phyloP scores from a whole-genome alignment of 2,888 invertebrate species.

The Philopedon plagiatum region DNA sequence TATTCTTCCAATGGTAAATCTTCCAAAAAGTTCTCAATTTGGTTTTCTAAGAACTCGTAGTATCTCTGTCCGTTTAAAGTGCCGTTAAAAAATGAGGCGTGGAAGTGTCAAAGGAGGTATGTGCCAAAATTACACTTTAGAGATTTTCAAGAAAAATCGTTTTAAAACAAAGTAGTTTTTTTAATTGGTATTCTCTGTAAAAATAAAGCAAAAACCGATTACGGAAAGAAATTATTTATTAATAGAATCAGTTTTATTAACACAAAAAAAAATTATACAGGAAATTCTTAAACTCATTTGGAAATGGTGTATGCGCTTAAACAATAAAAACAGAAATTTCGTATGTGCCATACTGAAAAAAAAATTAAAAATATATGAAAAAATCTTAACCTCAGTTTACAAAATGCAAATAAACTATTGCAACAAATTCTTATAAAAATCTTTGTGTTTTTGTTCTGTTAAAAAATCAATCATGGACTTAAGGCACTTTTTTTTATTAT shows the following conservation, averaged over 20 bases:
- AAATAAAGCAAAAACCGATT: too few species aligned
- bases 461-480: conserved; percentile 7
- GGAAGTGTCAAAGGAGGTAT: too few species aligned
- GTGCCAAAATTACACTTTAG: too few species aligned
- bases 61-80: too few species aligned
- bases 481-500: conserved; percentile 1
- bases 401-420: not conserved
- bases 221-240: too few species aligned
- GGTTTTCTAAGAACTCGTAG: too few species aligned
- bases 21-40: too few species aligned
- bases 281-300: not conserved
- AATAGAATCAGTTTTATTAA: not conserved
- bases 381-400: not conserved
- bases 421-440: not conserved
- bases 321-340: not conserved
- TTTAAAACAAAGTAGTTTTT: too few species aligned
- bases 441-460: not conserved
- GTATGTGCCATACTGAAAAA: not conserved
- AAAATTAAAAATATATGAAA: not conserved
- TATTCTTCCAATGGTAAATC: too few species aligned
- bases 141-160: too few species aligned
- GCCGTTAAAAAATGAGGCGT: too few species aligned
- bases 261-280: not conserved
- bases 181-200: too few species aligned
- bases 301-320: not conserved